Base-by-base conservation (phyloP, 1,140 invertebrate genomes). In the Cyphomyrmex costatus region DNA sequence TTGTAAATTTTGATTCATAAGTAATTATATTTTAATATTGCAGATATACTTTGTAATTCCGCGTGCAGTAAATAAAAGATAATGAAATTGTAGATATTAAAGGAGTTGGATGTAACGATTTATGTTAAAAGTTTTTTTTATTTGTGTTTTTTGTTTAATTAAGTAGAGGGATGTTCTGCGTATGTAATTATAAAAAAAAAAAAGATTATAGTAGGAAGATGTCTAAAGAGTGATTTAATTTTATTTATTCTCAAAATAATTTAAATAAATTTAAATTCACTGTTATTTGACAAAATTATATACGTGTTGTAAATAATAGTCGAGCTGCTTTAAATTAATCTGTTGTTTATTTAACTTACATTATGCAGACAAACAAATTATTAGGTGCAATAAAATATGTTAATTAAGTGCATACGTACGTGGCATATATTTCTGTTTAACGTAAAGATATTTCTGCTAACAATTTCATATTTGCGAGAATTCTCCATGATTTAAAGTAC, bases 1-100 rank as follows among this genome's bases (percentile, higher is more conserved):
- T 68, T 79, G n/a, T 80, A 80, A 70, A 80, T 68, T 16, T 42
- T 10, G 21, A 24, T 42, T 56, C n/a, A 56, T 80, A 53, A 80
- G 7, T 68, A 53, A 68, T 53, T 21, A 42, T 8, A 79, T 65
- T 66, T 65, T 51, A 77, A 61, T 19, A 46, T 46, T 27, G 36
- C 8, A 36, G 21, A 7, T 33, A 7, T 33, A 3, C 4, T 66
- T 24, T 66, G 6, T 21, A 79, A 53, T 66, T 68, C 27, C 36
- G 33, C n/a, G 12, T 36, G 51, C 2, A 51, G 8, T 24, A 36
- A 16, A 66, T 4, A 14, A 56, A 68, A 36, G 6, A 36, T 14
- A 51, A 36, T 33, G 7, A 53, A 36, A 53, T 19, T 53, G 2
- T n/a, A 65, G 30, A 56, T 56, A 14, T 74, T 56, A 10, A 30